Percentiles rank a stretch among this genome's conserved stretches.
phyloP scores from a whole-genome alignment of 2,888 invertebrate species.

The Hemistola chrysoprasaria region DNA sequence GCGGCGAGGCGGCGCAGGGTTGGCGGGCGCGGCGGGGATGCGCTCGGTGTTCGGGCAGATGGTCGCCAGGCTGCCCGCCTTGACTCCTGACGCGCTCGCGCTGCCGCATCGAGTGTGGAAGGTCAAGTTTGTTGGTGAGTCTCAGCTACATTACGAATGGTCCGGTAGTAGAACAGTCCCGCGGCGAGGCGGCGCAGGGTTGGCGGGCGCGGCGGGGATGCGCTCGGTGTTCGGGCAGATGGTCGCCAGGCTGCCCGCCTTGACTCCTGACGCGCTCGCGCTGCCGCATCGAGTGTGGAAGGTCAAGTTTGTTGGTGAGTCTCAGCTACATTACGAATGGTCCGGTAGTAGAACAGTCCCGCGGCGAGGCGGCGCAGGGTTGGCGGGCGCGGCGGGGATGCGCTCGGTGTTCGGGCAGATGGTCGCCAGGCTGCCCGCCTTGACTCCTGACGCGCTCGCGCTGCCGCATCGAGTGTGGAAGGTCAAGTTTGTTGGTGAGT shows the following conservation, averaged over 20 bases:
- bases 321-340: no score
- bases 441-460: conserved; percentile 94
- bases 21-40: conserved; percentile 95
- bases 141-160: no score
- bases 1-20: conserved; percentile 87
- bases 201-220: conserved; percentile 95
- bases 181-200: conserved; percentile 87
- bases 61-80: conserved; percentile 91
- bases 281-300: conserved; percentile 98
- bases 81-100: conserved; percentile 94
- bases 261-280: conserved; percentile 94
- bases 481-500: conserved; percentile 97
- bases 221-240: conserved; percentile 98
- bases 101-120: conserved; percentile 98
- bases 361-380: conserved; percentile 87
- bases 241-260: conserved; percentile 91
- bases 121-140: conserved; percentile 97
- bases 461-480: conserved; percentile 98
- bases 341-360: conserved; percentile 96
- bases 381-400: conserved; percentile 95
- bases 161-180: conserved; percentile 96
- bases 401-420: conserved; percentile 98
- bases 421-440: conserved; percentile 84
- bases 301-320: conserved; percentile 97
- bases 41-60: conserved; percentile 98